phyloP scores from a whole-genome alignment of 1,140 invertebrate genomes.

The Leptinotarsa texana region DNA sequence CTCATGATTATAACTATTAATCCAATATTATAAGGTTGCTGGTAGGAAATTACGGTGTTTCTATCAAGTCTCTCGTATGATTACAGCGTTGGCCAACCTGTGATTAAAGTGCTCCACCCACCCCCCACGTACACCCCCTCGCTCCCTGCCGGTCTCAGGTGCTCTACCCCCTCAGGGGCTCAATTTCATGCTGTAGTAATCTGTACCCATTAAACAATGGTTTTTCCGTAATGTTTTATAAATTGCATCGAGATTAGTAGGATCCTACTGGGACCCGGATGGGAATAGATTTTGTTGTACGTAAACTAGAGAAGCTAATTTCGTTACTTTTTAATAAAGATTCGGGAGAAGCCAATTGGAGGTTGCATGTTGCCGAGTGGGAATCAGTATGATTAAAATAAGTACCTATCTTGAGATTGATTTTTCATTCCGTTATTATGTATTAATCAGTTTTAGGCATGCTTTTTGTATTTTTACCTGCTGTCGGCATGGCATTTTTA shows the following conservation, averaged over 20 bases:
- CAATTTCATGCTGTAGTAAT: constrained; percentile 23
- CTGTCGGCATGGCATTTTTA: no score
- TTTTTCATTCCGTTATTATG: no score
- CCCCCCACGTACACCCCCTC: neutral
- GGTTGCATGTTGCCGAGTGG: no score
- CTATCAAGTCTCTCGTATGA: constrained; percentile 17
- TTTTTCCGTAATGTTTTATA: constrained; percentile 24
- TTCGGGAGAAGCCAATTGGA: no score
- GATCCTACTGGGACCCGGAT: neutral
- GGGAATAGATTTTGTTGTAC: neutral
- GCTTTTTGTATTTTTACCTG: no score
- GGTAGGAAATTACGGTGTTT: constrained; percentile 15
- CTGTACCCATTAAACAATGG: constrained; percentile 19
- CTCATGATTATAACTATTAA: constrained; percentile 27
- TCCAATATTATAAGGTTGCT: constrained; percentile 23
- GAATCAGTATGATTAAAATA: no score
- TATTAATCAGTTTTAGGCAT: no score
- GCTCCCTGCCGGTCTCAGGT: constrained; percentile 13
- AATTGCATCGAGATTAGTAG: constrained; percentile 12
- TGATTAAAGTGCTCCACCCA: constrained; percentile 26
- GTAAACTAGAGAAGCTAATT: neutral
- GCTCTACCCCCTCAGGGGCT: constrained; percentile 12
- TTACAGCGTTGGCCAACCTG: constrained; percentile 23
- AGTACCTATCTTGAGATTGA: no score
- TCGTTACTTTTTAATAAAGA: no score